Base-by-base conservation (phyloP, 2,888 invertebrate genomes). In the Nomada flava region DNA sequence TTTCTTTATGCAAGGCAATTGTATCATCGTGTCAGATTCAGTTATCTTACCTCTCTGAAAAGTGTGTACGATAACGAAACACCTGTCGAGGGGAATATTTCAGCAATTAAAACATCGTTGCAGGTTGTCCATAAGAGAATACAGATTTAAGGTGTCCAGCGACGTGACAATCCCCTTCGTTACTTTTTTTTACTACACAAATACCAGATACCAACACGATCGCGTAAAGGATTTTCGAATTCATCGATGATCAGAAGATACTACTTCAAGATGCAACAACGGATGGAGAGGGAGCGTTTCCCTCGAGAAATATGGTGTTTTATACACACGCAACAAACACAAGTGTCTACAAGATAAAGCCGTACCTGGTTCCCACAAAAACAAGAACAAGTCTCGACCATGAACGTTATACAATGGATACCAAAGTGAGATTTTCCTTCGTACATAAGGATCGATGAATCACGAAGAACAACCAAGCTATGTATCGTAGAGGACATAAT, bases 1-100 rank as follows among this genome's bases (percentile, higher is more conserved):
- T 92, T 92, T 93, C 92, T 92, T 92, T 92, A 91, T 93, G 93
- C 92, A 91, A 90, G 74, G 86, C 89, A 91, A 90, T 90, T 89
- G 20, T 36, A 82, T 50, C n/a, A 20, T 69, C 59, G 69, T 72
- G 20, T 79, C 36, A 29, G 62, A 36, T 72, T 72, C 36, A 63
- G n/a, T 36, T 20, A 47, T 52, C 62, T 80, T 50, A 20, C 26
- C 36, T 36, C 47, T 72, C 44, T 78, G 83, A 79, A 72, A 52
- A 42, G 74, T 65, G 53, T 79, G 42, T 42, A 57, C 36, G n/a
- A 47, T 47, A 23, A 52, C 7, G 7, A 20, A 13, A 63, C n/a
- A 53, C 23, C n/a, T 65, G 65, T 26, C 63, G 59, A 60, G 20
- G n/a, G 26, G 65, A n/a, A 53, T 42, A 36, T 79, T 76, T 73